These are phyloP conservation scores for Clarias gariepinus DNA, from an alignment of 2,113 vertebrate genomes.

Conservation along the genomic window DNA sequence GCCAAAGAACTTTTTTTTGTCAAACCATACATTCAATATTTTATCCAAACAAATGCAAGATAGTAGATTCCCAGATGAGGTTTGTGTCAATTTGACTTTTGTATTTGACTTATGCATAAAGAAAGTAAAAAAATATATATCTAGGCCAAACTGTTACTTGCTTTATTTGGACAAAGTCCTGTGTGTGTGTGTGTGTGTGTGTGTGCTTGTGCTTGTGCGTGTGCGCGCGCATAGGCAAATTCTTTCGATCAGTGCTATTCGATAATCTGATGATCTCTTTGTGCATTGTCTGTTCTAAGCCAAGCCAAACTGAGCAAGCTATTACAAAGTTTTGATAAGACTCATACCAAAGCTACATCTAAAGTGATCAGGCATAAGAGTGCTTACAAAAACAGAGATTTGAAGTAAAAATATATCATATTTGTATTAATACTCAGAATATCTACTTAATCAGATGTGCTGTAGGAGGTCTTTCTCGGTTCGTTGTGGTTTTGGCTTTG, in stretches of 20 bases:
- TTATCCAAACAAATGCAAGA: background rate
- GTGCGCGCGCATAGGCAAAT: background rate
- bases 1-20: background rate
- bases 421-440: constrained; percentile 26
- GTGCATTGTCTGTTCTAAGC: constrained; percentile 28
- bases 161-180: background rate
- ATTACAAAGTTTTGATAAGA: constrained; percentile 32
- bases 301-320: constrained; percentile 26
- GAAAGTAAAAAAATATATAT: background rate
- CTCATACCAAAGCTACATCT: constrained; percentile 19
- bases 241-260: constrained; percentile 19
- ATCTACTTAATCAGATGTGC: constrained; percentile 37
- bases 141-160: background rate
- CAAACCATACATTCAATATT: background rate
- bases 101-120: too few species aligned
- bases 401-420: constrained; percentile 24
- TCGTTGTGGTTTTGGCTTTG: constrained; percentile 3
- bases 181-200: background rate
- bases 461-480: background rate
- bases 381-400: constrained; percentile 19
- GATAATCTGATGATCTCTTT: constrained; percentile 20
- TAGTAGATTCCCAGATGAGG: background rate
- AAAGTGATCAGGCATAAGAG: constrained; percentile 15
- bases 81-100: background rate
- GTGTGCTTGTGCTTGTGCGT: background rate